Base-by-base conservation (phyloP, 2,888 invertebrate genomes). In the Hesperia comma region DNA sequence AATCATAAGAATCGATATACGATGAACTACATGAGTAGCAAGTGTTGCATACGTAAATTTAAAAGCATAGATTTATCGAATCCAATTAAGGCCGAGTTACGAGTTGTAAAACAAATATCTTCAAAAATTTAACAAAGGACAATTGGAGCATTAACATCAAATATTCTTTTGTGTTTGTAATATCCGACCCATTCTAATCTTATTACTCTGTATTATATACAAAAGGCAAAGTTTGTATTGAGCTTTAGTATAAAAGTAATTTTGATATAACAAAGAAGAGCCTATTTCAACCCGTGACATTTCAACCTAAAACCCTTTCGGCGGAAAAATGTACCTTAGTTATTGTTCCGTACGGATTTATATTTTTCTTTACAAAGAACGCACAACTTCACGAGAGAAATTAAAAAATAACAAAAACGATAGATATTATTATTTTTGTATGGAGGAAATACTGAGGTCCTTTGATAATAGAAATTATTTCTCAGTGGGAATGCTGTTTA, bases 311-410 rank as follows among this genome's bases (percentile, higher is more conserved):
- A 78, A 76, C 77, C 78, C 79, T 74, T 77, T 79, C 75, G 74
- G 74, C 64, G 70, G 70, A 69, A 74, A 79, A 75, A 77, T 76
- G 73, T 72, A 72, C 73, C 72, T 73, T 68, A 74, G 77, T 80
- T 80, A 78, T 79, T 78, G 74, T 79, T 80, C 74, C 74, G 71
- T 72, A 54, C 74, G 76, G 77, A 79, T 78, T 82, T 79, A 75
- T 79, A 77, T 80, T 79, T 77, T 73, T 71, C 69, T 77, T 76
- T 74, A 69, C 70, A 70, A 71, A 67, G 67, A 74, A 70, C 67
- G 70, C 71, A 32, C 71, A 72, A 73, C 71, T 74, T 73, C 68
- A 71, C 70, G 69, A 69, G 72, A 71, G 69, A 74, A 78, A 80
- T 79, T 78, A 75, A 78, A 79, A 78, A 79, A 77, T 68, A 78